Percentiles rank a stretch among this genome's conserved stretches.
These are phyloP conservation scores for Alouatta palliata DNA, from an alignment of 2,113 vertebrate genomes.

Conservation along the genomic window DNA sequence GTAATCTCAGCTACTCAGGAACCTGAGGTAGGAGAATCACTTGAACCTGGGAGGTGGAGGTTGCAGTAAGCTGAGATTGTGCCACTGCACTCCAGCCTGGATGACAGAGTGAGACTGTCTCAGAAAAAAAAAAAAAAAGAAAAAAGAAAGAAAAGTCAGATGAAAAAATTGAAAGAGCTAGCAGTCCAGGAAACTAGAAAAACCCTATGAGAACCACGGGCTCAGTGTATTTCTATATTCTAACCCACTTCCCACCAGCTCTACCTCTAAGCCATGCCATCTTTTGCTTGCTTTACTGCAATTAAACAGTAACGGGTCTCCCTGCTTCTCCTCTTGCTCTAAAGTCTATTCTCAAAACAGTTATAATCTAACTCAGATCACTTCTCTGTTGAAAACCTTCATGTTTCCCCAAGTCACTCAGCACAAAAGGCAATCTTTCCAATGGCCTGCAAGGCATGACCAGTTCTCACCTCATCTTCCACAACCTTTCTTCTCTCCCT, in stretches of 20 bases:
- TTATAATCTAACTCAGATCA: not conserved
- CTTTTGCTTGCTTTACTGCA: not conserved
- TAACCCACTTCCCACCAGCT: not conserved
- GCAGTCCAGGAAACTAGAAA: not conserved
- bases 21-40: no score
- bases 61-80: no score
- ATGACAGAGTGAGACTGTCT: no score
- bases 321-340: not conserved
- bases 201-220: not conserved
- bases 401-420: not conserved
- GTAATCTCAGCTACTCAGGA: no score
- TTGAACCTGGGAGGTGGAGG: no score
- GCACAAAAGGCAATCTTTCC: not conserved
- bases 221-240: not conserved
- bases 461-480: not conserved
- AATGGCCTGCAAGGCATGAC: not conserved
- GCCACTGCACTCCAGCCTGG: no score
- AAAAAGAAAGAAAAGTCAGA: not conserved
- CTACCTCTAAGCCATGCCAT: not conserved
- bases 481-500: not conserved
- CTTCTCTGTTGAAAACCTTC: not conserved
- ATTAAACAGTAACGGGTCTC: not conserved
- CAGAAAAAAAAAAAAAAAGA: no score
- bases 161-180: not conserved
- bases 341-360: not conserved